Evolutionary conservation across 2,113 vertebrate species (phyloP).

Genomic region (Cephalopterus ornatus): DNA sequence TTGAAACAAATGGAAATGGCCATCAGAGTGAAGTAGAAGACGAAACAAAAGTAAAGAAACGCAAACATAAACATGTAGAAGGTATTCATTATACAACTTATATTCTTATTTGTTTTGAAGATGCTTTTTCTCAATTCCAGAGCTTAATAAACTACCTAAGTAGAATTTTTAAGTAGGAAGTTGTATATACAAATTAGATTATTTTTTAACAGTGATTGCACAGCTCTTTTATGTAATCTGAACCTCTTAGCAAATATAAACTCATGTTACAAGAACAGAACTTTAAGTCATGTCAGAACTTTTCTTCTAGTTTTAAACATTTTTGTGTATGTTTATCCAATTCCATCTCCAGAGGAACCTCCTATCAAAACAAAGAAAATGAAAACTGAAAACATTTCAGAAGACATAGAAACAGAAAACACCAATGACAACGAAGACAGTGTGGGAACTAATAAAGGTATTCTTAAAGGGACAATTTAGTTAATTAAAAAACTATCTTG

Average conservation of each 20-base stretch:
- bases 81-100: conserved; percentile 29
- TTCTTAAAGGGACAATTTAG: background rate
- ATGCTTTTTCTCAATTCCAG: background rate
- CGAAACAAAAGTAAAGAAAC: conserved; percentile 14
- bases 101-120: background rate
- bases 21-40: background rate
- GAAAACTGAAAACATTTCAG: conserved; percentile 7
- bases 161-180: background rate
- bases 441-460: conserved; percentile 56
- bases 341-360: conserved; percentile 39
- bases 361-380: conserved; percentile 50
- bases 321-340: background rate
- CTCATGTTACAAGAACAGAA: background rate
- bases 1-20: background rate
- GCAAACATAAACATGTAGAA: conserved; percentile 61
- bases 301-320: background rate
- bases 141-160: background rate
- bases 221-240: background rate
- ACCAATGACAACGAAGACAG: conserved; percentile 11
- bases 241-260: background rate
- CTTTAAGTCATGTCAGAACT: background rate
- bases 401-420: background rate
- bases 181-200: background rate
- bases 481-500: background rate
- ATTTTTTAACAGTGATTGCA: background rate